These are phyloP conservation scores for Cryptophagus acutangulus DNA, from an alignment of 2,888 invertebrate genomes.

Conservation along the genomic window DNA sequence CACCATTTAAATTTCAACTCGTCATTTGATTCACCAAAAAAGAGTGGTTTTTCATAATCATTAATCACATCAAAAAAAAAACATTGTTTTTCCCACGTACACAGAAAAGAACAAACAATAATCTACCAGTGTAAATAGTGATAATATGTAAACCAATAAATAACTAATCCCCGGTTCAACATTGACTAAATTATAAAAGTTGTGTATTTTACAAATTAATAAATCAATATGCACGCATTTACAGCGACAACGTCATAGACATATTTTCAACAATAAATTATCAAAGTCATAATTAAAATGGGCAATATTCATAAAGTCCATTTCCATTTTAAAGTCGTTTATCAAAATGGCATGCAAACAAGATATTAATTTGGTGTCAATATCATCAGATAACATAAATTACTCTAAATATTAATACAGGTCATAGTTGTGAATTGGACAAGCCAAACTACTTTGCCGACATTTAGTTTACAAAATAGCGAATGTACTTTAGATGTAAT, in stretches of 20 bases:
- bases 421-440: too few species aligned
- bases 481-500: too few species aligned
- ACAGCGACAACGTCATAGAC: slow-evolving; percentile 28
- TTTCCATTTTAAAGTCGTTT: slow-evolving; percentile 34
- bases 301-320: slow-evolving; percentile 32
- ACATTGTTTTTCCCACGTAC: too few species aligned
- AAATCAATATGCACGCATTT: slow-evolving; percentile 1
- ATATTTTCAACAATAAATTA: slow-evolving; percentile 32
- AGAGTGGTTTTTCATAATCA: too few species aligned
- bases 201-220: slow-evolving; percentile 6
- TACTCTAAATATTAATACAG: slow-evolving; percentile 27
- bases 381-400: slow-evolving; percentile 37
- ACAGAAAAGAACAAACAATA: too few species aligned
- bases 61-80: too few species aligned
- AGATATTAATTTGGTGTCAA: slow-evolving; percentile 37
- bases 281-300: slow-evolving; percentile 30
- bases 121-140: not conserved
- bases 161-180: not conserved
- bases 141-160: not conserved
- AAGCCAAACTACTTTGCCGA: too few species aligned
- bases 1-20: too few species aligned
- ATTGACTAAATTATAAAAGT: slow-evolving; percentile 2
- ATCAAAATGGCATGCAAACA: slow-evolving; percentile 28
- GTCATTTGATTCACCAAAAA: too few species aligned
- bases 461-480: too few species aligned